Percentiles rank a stretch among this genome's conserved stretches.
These are phyloP conservation scores for Periophthalmus modestus DNA, from an alignment of 2,113 vertebrate species.

Conservation along the genomic window DNA sequence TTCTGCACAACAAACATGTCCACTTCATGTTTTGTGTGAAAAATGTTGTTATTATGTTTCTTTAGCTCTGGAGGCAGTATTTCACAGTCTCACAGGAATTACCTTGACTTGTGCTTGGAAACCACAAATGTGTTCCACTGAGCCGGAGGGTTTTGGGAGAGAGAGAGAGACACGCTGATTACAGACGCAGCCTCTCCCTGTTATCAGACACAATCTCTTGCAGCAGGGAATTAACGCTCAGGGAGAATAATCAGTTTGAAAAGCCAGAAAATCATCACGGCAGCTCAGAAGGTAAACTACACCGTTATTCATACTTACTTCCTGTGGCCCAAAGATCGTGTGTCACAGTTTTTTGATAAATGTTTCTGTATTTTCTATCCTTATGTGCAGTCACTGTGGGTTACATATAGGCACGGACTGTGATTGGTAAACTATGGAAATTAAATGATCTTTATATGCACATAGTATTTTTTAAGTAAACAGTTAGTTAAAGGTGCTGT, in stretches of 20 bases:
- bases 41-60: neutral
- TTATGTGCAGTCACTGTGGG: too few species aligned
- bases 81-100: slow-evolving; percentile 9
- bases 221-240: slow-evolving; percentile 1
- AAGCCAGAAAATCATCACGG: neutral
- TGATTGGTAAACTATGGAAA: too few species aligned
- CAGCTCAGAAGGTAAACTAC: neutral
- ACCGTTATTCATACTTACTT: neutral
- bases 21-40: neutral
- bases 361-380: too few species aligned
- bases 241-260: neutral
- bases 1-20: neutral
- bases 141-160: neutral
- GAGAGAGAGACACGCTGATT: slow-evolving; percentile 4
- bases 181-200: neutral
- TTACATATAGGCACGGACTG: too few species aligned
- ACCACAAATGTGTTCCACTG: slow-evolving; percentile 9
- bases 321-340: neutral
- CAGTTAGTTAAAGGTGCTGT: too few species aligned
- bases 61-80: neutral
- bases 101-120: slow-evolving; percentile 10
- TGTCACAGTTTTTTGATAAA: too few species aligned
- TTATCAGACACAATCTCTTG: neutral
- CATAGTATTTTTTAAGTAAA: too few species aligned
- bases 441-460: too few species aligned